Conservation (phyloP, 2,113 vertebrate species). For the Lontra canadensis region DNA sequence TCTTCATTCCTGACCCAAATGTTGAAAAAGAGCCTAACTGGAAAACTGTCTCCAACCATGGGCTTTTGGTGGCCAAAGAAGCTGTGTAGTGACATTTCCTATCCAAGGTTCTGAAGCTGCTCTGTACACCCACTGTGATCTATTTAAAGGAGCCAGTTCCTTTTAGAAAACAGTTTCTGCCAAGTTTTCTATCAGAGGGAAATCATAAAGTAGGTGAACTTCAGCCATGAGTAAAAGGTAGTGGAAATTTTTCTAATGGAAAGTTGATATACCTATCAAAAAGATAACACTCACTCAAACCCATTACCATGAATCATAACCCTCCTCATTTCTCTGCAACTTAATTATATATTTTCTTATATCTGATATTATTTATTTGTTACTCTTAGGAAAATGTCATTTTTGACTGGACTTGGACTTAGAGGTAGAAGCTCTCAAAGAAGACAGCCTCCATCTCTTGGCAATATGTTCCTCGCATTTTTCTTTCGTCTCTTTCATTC, state of each 20-base stretch:
- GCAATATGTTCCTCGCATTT: neutral
- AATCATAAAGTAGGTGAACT: slow-evolving; percentile 61
- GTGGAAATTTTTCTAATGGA: slow-evolving; percentile 39
- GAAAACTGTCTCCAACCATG: slow-evolving; percentile 12
- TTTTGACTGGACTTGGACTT: neutral
- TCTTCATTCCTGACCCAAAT: slow-evolving; percentile 56
- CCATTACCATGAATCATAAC: neutral
- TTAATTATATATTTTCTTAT: neutral
- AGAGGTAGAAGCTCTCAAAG: neutral
- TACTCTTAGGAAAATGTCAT: neutral
- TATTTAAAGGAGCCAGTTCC: slow-evolving; percentile 63
- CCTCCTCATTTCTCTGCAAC: neutral
- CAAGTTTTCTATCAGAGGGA: slow-evolving; percentile 57
- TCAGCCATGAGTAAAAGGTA: slow-evolving; percentile 37
- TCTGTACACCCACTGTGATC: slow-evolving; percentile 44
- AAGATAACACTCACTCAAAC: slow-evolving; percentile 21
- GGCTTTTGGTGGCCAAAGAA: slow-evolving; percentile 29
- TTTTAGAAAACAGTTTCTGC: slow-evolving; percentile 57
- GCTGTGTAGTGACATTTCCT: slow-evolving; percentile 46
- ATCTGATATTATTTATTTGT: neutral
- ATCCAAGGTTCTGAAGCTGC: neutral
- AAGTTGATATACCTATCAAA: slow-evolving; percentile 2
- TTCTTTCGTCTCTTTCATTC: neutral
- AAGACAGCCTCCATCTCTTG: neutral
- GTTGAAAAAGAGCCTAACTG: slow-evolving; percentile 29